Percentiles rank a stretch among this genome's conserved stretches.
These are phyloP conservation scores for Oophaga pumilio DNA, from an alignment of 2,113 vertebrate species.

Conservation along the genomic window DNA sequence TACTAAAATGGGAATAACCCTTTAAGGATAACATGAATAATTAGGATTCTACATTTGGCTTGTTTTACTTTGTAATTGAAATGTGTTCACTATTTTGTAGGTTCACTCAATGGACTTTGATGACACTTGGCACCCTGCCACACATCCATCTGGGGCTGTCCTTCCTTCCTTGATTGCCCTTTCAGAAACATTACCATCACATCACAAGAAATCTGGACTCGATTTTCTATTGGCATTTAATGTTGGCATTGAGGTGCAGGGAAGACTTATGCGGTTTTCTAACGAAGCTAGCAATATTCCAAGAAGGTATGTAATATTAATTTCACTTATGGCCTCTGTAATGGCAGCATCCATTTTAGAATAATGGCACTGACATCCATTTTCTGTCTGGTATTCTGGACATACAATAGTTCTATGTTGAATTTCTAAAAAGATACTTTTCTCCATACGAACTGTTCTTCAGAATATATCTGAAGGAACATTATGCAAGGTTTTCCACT, in stretches of 20 bases:
- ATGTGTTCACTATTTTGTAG: slow-evolving; percentile 63
- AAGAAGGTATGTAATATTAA: slow-evolving; percentile 74
- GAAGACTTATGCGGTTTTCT: slow-evolving; percentile 85
- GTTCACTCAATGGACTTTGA: slow-evolving; percentile 97
- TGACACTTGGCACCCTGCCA: slow-evolving; percentile 94
- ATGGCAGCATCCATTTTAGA: too few relatives aligned
- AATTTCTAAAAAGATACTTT: too few relatives aligned
- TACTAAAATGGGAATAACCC: neutral
- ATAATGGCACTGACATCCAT: too few relatives aligned
- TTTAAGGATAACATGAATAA: neutral
- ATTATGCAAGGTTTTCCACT: too few relatives aligned
- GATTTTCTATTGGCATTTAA: slow-evolving; percentile 92
- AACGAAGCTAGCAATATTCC: slow-evolving; percentile 88
- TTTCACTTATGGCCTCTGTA: neutral
- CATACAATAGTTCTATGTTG: too few relatives aligned
- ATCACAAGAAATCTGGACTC: slow-evolving; percentile 77
- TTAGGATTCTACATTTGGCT: neutral
- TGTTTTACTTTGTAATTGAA: neutral
- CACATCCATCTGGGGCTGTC: slow-evolving; percentile 90
- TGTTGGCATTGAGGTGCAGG: slow-evolving; percentile 90
- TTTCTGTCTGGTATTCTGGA: too few relatives aligned
- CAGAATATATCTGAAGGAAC: too few relatives aligned
- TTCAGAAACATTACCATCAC: slow-evolving; percentile 72
- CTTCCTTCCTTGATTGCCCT: slow-evolving; percentile 82
- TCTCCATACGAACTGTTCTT: too few relatives aligned